Evolutionary conservation across 2,797 vertebrate genomes (phyloP), one percentile per base, ranked within the genome.

Genomic region (Sebastes kiyomatsui): DNA sequence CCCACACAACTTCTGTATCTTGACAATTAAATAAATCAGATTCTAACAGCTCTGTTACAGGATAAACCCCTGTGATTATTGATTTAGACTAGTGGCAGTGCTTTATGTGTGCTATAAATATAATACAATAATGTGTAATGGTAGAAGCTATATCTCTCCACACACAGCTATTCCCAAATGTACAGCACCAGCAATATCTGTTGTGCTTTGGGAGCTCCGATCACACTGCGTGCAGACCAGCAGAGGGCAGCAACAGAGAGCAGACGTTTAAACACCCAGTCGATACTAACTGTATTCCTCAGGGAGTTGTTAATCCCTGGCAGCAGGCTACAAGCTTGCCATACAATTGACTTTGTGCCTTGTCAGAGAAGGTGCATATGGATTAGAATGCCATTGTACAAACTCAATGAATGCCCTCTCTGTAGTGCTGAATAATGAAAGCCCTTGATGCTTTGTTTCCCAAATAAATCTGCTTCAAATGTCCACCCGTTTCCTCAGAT

Each of bases 161-260:
- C 9, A 38, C 32, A 7, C 7, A 61, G 7, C 7, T 52, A 12
- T 70, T 67, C 28, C 54, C 60, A 59, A 2, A 68, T 28, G 10
- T 5, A 4, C 25, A 28, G 22, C 55, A 27, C 6, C 42, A 71
- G 46, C 18, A 7, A 5, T 11, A 46, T 35, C n/a, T 38, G 2
- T 8, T 67, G 4, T 25, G 23, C 38, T 58, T 13, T 28, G 20
- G 33, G 66, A 11, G 22, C 46, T 6, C 1, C 42, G 30, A 18
- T 81, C 52, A 59, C 10, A n/a, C 52, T 23, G 13, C 7, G 1
- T 18, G 23, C 23, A 28, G 11, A 76, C 93, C 92, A 92, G 91
- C 89, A 95, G 94, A 88, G 91, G 94, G 90, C 92, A 90, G 92
- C 85, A 93, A n/a, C 68, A 67, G 32, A 78, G 75, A 88, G 80